Percentiles rank a stretch among this genome's conserved stretches.
Conservation (phyloP, 2,113 vertebrate genomes). For the Danio rerio region DNA sequence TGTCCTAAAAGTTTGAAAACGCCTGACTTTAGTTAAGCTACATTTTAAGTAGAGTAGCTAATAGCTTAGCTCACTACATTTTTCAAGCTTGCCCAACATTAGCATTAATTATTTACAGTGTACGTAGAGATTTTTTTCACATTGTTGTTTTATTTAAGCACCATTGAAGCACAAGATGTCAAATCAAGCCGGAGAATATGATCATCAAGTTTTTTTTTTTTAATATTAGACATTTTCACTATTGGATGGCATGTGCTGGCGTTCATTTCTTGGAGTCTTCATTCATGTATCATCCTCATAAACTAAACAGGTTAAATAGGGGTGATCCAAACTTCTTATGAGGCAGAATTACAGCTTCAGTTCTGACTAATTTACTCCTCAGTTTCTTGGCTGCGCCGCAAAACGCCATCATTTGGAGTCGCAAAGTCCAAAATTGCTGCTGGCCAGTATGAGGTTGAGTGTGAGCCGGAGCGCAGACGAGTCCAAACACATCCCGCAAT, state of each 20-base stretch:
- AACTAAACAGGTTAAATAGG: not conserved
- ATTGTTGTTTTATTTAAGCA: too few relatives aligned
- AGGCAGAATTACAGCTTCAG: not conserved
- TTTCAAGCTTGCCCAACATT: too few relatives aligned
- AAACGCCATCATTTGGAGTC: not conserved
- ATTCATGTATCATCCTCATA: not conserved
- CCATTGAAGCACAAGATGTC: too few relatives aligned
- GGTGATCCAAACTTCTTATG: constrained; percentile 1
- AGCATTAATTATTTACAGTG: too few relatives aligned
- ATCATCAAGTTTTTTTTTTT: not conserved
- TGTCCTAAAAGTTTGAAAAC: too few relatives aligned
- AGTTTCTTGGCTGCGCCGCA: not conserved
- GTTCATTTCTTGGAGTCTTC: not conserved
- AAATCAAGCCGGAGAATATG: not conserved
- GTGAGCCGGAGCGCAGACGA: not conserved
- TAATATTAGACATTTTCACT: not conserved
- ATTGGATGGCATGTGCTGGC: not conserved
- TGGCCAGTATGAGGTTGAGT: constrained; percentile 22
- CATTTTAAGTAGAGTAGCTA: too few relatives aligned
- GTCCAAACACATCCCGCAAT: constrained; percentile 2
- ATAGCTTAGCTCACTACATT: too few relatives aligned
- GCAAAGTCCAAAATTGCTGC: not conserved
- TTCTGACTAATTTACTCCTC: not conserved
- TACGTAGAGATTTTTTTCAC: too few relatives aligned
- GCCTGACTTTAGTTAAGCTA: too few relatives aligned